phyloP scores from a whole-genome alignment of 2,888 invertebrate species.

The Lamellibrachia columna region DNA sequence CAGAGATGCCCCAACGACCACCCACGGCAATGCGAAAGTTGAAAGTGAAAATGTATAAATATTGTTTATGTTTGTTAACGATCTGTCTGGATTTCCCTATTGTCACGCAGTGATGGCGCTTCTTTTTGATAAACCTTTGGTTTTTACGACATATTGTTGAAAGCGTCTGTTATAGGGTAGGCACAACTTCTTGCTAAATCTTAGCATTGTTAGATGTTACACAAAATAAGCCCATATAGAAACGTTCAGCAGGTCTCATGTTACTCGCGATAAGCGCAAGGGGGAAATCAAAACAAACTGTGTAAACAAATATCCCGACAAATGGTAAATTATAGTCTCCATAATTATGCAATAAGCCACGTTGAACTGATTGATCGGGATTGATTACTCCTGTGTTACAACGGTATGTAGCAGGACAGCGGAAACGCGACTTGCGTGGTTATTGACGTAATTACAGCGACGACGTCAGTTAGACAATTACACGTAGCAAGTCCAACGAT shows the following conservation, averaged over 20 bases:
- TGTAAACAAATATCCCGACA: neutral
- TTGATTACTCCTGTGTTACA: neutral
- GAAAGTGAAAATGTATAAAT: too few species aligned
- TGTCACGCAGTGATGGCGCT: too few species aligned
- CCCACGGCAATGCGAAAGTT: too few species aligned
- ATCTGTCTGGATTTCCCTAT: too few species aligned
- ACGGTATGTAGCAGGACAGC: neutral
- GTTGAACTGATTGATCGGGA: neutral
- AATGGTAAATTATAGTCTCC: neutral
- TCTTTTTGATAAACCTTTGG: too few species aligned
- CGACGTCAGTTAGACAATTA: neutral
- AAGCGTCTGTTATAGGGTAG: too few species aligned
- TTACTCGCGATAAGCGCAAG: neutral
- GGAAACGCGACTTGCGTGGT: neutral
- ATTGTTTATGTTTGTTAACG: too few species aligned
- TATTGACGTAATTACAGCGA: neutral
- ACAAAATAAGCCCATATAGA: neutral
- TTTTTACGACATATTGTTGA: too few species aligned
- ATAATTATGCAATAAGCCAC: neutral
- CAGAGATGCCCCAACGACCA: too few species aligned
- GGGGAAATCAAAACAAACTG: neutral
- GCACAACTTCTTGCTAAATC: too few species aligned
- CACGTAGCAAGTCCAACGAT: neutral
- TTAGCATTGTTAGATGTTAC: too few species aligned
- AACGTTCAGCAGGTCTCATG: neutral